Evolutionary conservation across 2,797 vertebrate genomes (phyloP).

Genomic region (Cyprinella venusta): DNA sequence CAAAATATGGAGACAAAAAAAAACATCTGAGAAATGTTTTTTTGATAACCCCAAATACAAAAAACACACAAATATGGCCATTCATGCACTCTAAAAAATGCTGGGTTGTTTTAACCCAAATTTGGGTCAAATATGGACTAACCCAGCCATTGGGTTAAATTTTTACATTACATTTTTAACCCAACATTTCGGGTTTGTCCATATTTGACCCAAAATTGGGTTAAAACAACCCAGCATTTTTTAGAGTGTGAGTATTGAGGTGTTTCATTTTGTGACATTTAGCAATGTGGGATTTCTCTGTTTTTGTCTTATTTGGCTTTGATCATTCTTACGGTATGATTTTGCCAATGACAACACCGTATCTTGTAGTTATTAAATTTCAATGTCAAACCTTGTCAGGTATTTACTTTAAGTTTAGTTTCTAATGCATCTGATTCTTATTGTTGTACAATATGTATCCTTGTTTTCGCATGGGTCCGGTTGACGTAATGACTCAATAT

Average conservation of each 20-base stretch:
- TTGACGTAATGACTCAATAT: too few species aligned
- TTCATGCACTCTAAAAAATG: too few species aligned
- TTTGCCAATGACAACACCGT: background rate
- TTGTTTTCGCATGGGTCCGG: too few species aligned
- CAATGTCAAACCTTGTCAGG: background rate
- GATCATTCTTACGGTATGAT: background rate
- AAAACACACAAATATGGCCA: background rate
- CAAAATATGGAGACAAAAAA: background rate
- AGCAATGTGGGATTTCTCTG: background rate
- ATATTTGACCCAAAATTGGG: too few species aligned
- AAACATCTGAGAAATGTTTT: background rate
- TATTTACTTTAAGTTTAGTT: background rate
- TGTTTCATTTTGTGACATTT: too few species aligned
- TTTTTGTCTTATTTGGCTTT: conserved; percentile 7
- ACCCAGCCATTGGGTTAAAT: too few species aligned
- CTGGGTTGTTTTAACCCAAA: too few species aligned
- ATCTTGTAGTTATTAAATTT: conserved; percentile 21
- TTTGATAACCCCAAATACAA: background rate
- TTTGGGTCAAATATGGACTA: too few species aligned
- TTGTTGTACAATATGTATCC: too few species aligned
- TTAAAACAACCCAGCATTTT: too few species aligned
- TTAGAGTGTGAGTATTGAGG: background rate
- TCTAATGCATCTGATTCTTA: background rate
- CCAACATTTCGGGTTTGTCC: too few species aligned
- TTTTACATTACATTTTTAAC: too few species aligned